Evolutionary conservation across 2,888 invertebrate species (phyloP), one percentile per base, ranked within the genome.

Genomic region (Patella depressa): DNA sequence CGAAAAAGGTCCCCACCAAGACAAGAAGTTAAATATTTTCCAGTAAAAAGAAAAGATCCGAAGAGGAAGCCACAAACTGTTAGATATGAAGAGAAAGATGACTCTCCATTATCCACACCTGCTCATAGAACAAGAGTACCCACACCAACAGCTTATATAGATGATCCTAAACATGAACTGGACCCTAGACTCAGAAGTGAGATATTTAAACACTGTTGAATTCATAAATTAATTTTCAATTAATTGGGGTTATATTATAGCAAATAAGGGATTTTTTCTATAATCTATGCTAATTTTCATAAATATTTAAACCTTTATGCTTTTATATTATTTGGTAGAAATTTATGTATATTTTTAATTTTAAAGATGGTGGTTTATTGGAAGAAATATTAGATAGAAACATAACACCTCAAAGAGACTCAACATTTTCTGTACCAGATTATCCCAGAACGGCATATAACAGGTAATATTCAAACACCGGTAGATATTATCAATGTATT

Each of bases 81-180:
- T 11, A 65, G 24, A 72, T 81, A 81, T 17, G 78, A 81, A 24
- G 82, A 85, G 71, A 74, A 82, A 45, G 80, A 80, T 80, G 80
- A 81, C 14, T 88, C 88, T 9, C 87, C 87, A 1, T 79, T 88
- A 53, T 87, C 88, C 75, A 90, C 90, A 3, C 90, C 90, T 15
- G 88, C 88, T 53, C 90, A 89, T 14, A 82, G 90, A 69, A 79
- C 84, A 53, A 84, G 84, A 74, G 85, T 88, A 24, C 90, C 90
- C 3, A 85, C 80, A 69, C 89, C 89, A 2, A 84, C 85, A 3
- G 78, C 78, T 24, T 81, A 82, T 70, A 72, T 73, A 24, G 65
- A 65, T 65, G 65, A 65, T 19, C 19, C 15, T 65, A 12, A 19
- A 12, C 24, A 65, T 14, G 24, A 12, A 24, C 14, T 24, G 19